Percentiles rank a stretch among this genome's conserved stretches.
phyloP scores from a whole-genome alignment of 2,113 vertebrate species.

The Salvelinus namaycush region DNA sequence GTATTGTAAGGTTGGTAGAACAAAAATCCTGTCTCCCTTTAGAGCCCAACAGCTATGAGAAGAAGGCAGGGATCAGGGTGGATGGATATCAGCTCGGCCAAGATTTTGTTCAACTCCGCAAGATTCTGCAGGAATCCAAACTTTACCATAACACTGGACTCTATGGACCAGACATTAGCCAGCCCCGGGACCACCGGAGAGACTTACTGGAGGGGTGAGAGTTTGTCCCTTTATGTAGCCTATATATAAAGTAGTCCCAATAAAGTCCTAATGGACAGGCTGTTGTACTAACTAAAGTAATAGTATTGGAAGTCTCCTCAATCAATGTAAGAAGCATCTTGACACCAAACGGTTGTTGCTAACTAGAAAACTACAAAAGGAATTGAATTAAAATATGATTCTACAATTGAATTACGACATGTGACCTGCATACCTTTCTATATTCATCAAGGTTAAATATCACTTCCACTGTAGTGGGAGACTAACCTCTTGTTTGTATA shows the following conservation, averaged over 20 bases:
- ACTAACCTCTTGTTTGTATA: neutral
- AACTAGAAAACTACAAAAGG: neutral
- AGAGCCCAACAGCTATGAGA: slow-evolving; percentile 95
- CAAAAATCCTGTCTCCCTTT: slow-evolving; percentile 1
- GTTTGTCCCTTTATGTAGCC: neutral
- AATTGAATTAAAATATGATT: neutral
- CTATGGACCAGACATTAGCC: slow-evolving; percentile 87
- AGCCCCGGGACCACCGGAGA: slow-evolving; percentile 73
- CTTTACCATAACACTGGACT: slow-evolving; percentile 74
- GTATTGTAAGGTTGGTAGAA: neutral
- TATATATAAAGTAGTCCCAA: neutral
- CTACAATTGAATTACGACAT: neutral
- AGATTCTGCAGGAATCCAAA: slow-evolving; percentile 75
- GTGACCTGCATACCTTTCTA: slow-evolving; percentile 7
- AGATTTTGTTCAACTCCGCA: slow-evolving; percentile 82
- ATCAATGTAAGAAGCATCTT: neutral
- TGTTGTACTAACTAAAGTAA: neutral
- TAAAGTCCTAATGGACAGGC: neutral
- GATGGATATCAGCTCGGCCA: slow-evolving; percentile 85
- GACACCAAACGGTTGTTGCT: neutral
- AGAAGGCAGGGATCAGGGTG: slow-evolving; percentile 84
- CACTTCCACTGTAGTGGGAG: neutral
- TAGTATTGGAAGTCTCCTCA: neutral
- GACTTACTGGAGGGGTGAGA: slow-evolving; percentile 82
- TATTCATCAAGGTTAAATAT: neutral